These are phyloP conservation scores for Paragorgia papillata DNA, from an alignment of 92 coral and sea anemone species.

Conservation along the genomic window DNA sequence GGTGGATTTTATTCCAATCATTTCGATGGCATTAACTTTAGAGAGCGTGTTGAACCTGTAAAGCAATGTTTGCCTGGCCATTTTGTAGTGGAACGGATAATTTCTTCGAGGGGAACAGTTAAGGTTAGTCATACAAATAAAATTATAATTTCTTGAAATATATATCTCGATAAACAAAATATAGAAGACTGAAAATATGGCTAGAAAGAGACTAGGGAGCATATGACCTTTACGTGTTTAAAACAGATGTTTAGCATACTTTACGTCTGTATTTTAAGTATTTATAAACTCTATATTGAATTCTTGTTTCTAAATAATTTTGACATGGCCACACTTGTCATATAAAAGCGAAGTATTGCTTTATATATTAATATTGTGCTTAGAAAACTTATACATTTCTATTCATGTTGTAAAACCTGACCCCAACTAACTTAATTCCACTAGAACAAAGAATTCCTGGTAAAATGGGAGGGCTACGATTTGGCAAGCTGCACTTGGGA, in stretches of 20 bases:
- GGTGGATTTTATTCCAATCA: constrained; percentile 23
- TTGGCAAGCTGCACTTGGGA: constrained; percentile 6
- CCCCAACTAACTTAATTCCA: constrained; percentile 4
- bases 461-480: constrained; percentile 22
- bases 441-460: constrained; percentile 32
- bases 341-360: no score
- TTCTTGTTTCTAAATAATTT: neutral
- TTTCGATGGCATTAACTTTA: constrained; percentile 1
- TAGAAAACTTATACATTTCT: no score
- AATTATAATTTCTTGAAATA: constrained; percentile 6
- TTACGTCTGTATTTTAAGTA: no score
- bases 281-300: no score
- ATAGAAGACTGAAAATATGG: no score
- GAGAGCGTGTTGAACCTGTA: neutral
- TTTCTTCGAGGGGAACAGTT: constrained; percentile 24
- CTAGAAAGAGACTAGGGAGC: no score
- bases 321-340: constrained; percentile 12
- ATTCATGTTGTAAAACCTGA: no score
- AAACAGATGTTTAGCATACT: no score
- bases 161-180: neutral
- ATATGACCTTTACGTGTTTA: no score
- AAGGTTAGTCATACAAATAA: constrained; percentile 9
- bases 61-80: constrained; percentile 14
- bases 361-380: no score
- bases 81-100: constrained; percentile 25